Evolutionary conservation across 2,113 vertebrate species (phyloP).

Genomic region (Marcusenius ussheri): DNA sequence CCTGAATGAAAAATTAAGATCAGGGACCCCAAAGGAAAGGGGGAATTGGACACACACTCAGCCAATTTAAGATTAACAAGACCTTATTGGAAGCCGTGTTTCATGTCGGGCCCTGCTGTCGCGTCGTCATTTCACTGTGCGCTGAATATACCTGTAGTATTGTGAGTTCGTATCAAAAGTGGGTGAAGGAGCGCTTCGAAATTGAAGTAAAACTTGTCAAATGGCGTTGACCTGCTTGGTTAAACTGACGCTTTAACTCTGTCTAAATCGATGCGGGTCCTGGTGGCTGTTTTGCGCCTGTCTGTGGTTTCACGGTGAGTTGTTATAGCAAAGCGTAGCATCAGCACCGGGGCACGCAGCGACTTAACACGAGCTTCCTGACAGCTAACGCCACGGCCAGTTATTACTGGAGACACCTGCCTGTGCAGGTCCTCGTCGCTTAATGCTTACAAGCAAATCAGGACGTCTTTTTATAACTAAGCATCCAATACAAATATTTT

Average conservation of each 20-base stretch:
- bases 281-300: background rate
- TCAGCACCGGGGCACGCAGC: background rate
- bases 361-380: background rate
- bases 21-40: conserved; percentile 62
- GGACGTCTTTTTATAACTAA: background rate
- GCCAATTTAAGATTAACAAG: conserved; percentile 69
- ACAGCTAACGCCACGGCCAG: background rate
- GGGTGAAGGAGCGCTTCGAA: background rate
- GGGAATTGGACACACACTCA: conserved; percentile 67
- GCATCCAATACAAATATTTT: background rate
- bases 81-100: conserved; percentile 66
- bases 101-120: conserved; percentile 35
- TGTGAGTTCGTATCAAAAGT: background rate
- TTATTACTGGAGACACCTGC: background rate
- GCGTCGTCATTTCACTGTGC: background rate
- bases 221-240: background rate
- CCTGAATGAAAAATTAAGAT: conserved; percentile 43
- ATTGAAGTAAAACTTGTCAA: background rate
- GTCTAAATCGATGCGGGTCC: background rate
- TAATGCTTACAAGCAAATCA: background rate
- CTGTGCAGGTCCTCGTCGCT: background rate
- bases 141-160: conserved; percentile 22
- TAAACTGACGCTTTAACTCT: background rate
- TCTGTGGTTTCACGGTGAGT: background rate
- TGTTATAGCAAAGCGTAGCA: background rate